Evolutionary conservation across 2,113 vertebrate species (phyloP).

Genomic region (Bubalus kerabau): DNA sequence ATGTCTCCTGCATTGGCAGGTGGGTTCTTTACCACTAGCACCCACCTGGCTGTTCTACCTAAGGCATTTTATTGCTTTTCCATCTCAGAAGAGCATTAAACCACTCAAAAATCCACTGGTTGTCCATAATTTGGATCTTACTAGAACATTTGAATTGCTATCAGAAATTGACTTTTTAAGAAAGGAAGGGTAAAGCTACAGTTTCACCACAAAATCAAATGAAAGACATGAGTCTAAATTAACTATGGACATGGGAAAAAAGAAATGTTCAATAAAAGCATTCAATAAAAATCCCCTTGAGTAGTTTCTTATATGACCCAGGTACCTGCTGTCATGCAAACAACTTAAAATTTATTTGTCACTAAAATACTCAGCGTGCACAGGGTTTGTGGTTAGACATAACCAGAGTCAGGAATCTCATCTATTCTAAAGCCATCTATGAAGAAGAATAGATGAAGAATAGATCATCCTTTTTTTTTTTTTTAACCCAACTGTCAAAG

Average conservation of each 20-base stretch:
- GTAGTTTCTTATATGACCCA: constrained; percentile 16
- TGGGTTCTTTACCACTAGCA: not conserved
- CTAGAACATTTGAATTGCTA: not conserved
- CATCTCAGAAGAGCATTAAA: not conserved
- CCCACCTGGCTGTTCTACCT: not conserved
- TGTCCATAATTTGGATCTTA: not conserved
- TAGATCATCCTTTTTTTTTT: not conserved
- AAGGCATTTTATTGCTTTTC: not conserved
- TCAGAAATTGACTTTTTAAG: constrained; percentile 15
- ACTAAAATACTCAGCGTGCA: constrained; percentile 56
- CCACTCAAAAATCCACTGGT: not conserved
- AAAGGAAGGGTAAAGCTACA: not conserved
- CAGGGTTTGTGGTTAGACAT: constrained; percentile 2
- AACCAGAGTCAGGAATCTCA: constrained; percentile 55
- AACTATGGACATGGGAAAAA: not conserved
- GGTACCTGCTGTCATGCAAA: constrained; percentile 30
- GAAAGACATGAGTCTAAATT: not conserved
- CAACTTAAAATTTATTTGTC: constrained; percentile 45
- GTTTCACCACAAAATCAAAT: not conserved
- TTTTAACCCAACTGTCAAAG: not conserved
- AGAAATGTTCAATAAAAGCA: not conserved
- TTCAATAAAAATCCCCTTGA: not conserved
- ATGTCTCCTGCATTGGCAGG: not conserved
- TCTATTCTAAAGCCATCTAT: constrained; percentile 37
- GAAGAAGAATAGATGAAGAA: constrained; percentile 14